phyloP scores from a whole-genome alignment of 1,140 invertebrate genomes.

The Archivesica marissinica region DNA sequence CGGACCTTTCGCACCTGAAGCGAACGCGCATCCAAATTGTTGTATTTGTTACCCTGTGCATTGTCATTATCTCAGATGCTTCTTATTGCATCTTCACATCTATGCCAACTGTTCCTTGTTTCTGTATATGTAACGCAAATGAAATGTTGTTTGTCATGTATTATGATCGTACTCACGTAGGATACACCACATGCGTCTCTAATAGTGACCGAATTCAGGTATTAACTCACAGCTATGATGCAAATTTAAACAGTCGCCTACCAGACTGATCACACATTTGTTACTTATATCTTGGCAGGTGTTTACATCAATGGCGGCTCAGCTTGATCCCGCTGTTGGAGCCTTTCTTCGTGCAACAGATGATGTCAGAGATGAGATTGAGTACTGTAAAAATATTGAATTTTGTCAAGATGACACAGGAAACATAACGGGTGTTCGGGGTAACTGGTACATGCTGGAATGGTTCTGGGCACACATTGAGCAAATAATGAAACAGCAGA shows the following conservation, averaged over 20 bases:
- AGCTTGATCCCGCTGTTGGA: constrained; percentile 18
- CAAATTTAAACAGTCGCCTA: too few relatives aligned
- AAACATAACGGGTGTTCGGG: not conserved
- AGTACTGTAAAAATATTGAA: not conserved
- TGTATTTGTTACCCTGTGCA: too few relatives aligned
- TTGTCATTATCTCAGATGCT: too few relatives aligned
- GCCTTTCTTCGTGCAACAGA: constrained; percentile 25
- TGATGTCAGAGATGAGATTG: constrained; percentile 17
- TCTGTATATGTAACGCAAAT: not conserved
- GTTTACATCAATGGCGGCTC: constrained; percentile 15
- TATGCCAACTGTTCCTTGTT: not conserved
- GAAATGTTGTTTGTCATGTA: not conserved
- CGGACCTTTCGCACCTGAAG: too few relatives aligned
- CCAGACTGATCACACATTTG: not conserved
- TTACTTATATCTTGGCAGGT: constrained; percentile 13
- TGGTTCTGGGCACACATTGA: constrained; percentile 36
- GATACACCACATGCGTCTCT: not conserved
- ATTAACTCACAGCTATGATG: not conserved
- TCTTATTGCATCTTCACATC: too few relatives aligned
- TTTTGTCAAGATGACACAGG: not conserved
- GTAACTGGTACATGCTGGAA: constrained; percentile 57
- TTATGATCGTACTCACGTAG: not conserved
- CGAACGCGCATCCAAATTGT: too few relatives aligned
- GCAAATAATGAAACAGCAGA: not conserved
- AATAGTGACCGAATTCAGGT: not conserved